These are phyloP conservation scores for Pseudotriccus pelzelni DNA, from an alignment of 2,797 vertebrate species.

Conservation along the genomic window DNA sequence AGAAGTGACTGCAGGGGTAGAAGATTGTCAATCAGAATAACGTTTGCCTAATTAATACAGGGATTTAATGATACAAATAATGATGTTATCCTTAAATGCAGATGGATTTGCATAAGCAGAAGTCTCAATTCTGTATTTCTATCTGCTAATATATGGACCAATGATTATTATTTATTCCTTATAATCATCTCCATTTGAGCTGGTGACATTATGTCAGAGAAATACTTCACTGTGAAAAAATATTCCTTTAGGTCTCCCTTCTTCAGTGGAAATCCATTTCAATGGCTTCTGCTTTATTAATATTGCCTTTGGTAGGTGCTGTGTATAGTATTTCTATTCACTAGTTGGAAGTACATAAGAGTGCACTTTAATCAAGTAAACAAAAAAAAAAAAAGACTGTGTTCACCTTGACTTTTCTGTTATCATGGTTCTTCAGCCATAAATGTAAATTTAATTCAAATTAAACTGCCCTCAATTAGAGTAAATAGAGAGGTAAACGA, in stretches of 20 bases:
- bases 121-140: background rate
- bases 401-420: conserved; percentile 48
- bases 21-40: background rate
- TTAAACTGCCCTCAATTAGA: conserved; percentile 56
- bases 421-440: background rate
- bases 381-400: background rate
- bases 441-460: conserved; percentile 58
- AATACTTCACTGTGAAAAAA: background rate
- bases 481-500: conserved; percentile 57
- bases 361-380: conserved; percentile 19
- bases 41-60: background rate
- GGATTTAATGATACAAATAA: background rate
- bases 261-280: background rate
- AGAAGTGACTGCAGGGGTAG: background rate
- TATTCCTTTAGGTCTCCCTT: background rate
- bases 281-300: background rate
- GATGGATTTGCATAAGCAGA: background rate
- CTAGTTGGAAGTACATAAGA: background rate
- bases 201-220: background rate
- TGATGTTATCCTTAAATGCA: background rate
- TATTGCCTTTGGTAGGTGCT: background rate
- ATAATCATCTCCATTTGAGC: accelerated
- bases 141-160: background rate
- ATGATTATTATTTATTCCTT: background rate
- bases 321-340: background rate